Evolutionary conservation across 2,888 invertebrate genomes (phyloP).

Genomic region (Cheilosia vernalis): DNA sequence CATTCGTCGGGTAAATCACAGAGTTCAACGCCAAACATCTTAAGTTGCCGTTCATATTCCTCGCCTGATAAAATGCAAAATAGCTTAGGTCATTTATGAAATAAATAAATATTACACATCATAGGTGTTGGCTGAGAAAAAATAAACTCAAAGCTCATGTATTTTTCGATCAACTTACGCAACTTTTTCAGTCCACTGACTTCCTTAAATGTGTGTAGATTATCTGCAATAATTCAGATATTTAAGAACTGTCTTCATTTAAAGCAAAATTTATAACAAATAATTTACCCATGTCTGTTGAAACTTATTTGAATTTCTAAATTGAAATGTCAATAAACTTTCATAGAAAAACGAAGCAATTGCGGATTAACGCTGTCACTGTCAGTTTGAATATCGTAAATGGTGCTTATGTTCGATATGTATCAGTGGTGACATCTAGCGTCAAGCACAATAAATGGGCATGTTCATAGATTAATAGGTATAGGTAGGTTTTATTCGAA

Average conservation of each 20-base stretch:
- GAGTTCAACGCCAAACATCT: slow-evolving; percentile 78
- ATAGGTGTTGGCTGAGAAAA: neutral
- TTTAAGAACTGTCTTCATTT: neutral
- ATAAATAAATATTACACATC: neutral
- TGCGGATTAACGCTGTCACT: neutral
- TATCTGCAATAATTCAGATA: slow-evolving; percentile 72
- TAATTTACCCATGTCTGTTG: slow-evolving; percentile 59
- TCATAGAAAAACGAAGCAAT: neutral
- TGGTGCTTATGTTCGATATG: slow-evolving; percentile 1
- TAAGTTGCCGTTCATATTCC: slow-evolving; percentile 79
- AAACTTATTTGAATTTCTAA: slow-evolving; percentile 40
- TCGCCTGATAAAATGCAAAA: slow-evolving; percentile 76
- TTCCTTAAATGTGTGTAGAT: slow-evolving; percentile 77
- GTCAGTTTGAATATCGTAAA: neutral
- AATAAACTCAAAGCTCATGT: neutral
- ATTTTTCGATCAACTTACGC: slow-evolving; percentile 57
- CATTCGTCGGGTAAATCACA: slow-evolving; percentile 80
- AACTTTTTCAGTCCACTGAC: slow-evolving; percentile 76
- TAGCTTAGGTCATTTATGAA: neutral
- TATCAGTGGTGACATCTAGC: neutral
- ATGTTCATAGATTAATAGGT: neutral
- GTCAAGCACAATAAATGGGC: neutral
- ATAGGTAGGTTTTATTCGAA: no score
- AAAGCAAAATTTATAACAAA: neutral
- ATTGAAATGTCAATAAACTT: slow-evolving; percentile 44